phyloP scores from a whole-genome alignment of 1,140 invertebrate species.

The Rhagoletis zephyria region DNA sequence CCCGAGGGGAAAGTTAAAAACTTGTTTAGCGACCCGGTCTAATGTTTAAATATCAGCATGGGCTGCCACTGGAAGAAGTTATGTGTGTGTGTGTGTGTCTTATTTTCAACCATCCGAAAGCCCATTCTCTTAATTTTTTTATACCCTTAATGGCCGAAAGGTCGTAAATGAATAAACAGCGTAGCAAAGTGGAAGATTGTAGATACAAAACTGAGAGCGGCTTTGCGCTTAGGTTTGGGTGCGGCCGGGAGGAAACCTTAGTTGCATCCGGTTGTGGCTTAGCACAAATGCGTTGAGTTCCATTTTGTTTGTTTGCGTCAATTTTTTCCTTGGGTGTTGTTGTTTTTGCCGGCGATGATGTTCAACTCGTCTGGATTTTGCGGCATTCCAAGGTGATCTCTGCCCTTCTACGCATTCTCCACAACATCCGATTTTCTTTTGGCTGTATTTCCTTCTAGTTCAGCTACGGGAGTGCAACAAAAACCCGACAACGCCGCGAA shows the following conservation, averaged over 20 bases:
- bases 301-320: background rate
- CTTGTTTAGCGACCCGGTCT: too few relatives aligned
- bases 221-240: background rate
- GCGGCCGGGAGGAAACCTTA: background rate
- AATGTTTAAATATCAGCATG: too few relatives aligned
- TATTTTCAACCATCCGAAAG: too few relatives aligned
- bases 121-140: background rate
- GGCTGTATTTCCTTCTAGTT: background rate
- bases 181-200: background rate
- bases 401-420: too few relatives aligned
- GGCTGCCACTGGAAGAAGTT: too few relatives aligned
- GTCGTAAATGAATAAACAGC: background rate
- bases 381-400: background rate
- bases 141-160: background rate
- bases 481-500: background rate
- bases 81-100: too few relatives aligned
- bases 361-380: background rate
- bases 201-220: background rate
- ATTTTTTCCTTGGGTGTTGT: conserved; percentile 36
- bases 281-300: background rate
- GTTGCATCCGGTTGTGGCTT: conserved; percentile 9
- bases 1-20: too few relatives aligned
- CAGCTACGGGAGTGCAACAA: background rate
- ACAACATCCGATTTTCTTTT: too few relatives aligned
- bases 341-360: conserved; percentile 21